Base-by-base conservation (phyloP, 2,113 vertebrate species). In the Thunnus maccoyii region DNA sequence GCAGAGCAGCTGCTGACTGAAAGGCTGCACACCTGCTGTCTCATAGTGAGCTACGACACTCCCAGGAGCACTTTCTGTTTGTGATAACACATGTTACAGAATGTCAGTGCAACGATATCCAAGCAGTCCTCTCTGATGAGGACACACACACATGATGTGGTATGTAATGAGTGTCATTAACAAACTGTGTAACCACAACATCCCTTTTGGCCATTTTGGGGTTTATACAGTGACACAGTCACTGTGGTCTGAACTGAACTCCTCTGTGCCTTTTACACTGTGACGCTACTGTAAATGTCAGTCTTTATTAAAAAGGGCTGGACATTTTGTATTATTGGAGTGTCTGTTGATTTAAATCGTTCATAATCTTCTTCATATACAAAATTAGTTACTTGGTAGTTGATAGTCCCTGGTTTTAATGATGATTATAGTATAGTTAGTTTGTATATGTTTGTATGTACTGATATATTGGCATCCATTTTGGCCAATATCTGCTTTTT, bases 11-110 rank as follows among this genome's bases (percentile, higher is more conserved):
- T 88, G 90, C 72, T 17, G 48, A 47, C 36, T 78, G 50, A 47
- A 52, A 52, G 25, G 74, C 75, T 69, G 73, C 72, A 78, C 86
- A 83, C 77, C 82, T 88, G 91, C 83, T 67, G 51, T 30, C 71
- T 72, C 56, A 50, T 4, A 54, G 44, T 32, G 32, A 58, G 62
- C 57, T 16, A 18, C 0, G 65, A 57, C 74, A 22, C 64, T 89
- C 83, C 80, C 72, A 65, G 54, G 52, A 72, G 61, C 20, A 1
- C 16, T 63, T 22, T 67, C n/a, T 76, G 60, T 60, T 44, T 27
- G 46, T 18, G 25, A 63, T 56, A 30, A 66, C 61, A 54, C 69
- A 47, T 73, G 84, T 65, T 47, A 9, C 16, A 66, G 13, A 72
- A 68, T 46, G 48, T 77, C 51, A 16, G 32, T 16, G 68, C 64